Base-by-base conservation (phyloP, 2,888 invertebrate genomes). In the Agrotis clavis region DNA sequence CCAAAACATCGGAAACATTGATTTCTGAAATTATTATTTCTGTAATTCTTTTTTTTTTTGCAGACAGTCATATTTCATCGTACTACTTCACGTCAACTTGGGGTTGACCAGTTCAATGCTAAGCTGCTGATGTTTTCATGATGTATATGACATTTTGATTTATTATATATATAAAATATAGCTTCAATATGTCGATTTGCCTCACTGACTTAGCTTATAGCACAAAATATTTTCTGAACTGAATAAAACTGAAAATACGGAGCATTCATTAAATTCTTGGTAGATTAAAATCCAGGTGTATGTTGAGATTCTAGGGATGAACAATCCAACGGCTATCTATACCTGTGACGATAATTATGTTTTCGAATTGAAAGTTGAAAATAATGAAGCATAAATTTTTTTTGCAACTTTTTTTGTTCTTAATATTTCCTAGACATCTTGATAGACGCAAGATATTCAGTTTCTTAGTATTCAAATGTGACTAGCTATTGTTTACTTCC, bases 81-180 rank as follows among this genome's bases (percentile, higher is more conserved):
- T 41, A 19, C n/a, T 68, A 50, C 25, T 53, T 70, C 70, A 77
- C 35, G 56, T 70, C 70, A 77, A 77, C 48, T 71, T 68, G 51
- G 56, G 76, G 62, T 67, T 64, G 67, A 69, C 59, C 67, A 67
- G 61, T 45, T 5, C 30, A 60, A 21, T 63, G 56, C 56, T 77
- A 51, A 72, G 79, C 63, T 57, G 62, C 25, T 65, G 67, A 66
- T 56, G 45, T 60, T 54, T 1, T 50, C 16, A 66, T 82, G 82
- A 82, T 82, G 77, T 81, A 84, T 82, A 14, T 54, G 69, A 61
- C 50, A 45, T 59, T 41, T 19, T 73, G 68, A 76, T 59, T 82
- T 74, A 74, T n/a, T 74, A 82, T 51, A 73, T 69, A 69, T 60
- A 67, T 64, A 71, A 77, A 70, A 70, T 82, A 78, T 71, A n/a